phyloP scores from a whole-genome alignment of 2,888 invertebrate genomes.

The Morpho achilles region DNA sequence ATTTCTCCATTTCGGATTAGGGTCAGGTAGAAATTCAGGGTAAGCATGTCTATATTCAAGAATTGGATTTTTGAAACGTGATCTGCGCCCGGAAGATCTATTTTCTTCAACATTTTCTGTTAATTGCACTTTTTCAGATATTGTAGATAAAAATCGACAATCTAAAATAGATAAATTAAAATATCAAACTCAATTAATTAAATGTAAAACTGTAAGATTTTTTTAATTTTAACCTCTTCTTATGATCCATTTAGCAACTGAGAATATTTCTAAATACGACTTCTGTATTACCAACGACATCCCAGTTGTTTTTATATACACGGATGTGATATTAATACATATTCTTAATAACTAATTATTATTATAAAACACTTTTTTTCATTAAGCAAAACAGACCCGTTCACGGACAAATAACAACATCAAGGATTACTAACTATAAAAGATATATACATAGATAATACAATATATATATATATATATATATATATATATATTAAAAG shows the following conservation, averaged over 20 bases:
- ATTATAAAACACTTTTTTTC: no score
- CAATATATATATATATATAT: no score
- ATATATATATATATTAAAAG: no score
- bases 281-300: conserved; percentile 59
- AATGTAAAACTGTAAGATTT: no score
- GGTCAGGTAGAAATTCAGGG: conserved; percentile 96
- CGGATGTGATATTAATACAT: no score
- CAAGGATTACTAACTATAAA: no score
- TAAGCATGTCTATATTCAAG: conserved; percentile 84
- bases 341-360: no score
- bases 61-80: conserved; percentile 47
- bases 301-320: background rate
- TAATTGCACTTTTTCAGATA: conserved; percentile 46
- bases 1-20: conserved; percentile 88
- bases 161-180: conserved; percentile 37
- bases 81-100: conserved; percentile 35
- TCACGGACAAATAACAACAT: no score
- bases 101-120: conserved; percentile 31
- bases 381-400: no score
- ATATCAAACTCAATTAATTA: background rate
- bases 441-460: no score
- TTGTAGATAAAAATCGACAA: conserved; percentile 47
- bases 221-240: conserved; percentile 51
- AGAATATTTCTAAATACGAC: conserved; percentile 40
- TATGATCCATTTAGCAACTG: conserved; percentile 54